These are phyloP conservation scores for Callyntrura sp. DNA, from an alignment of 2,888 invertebrate species.

Conservation along the genomic window DNA sequence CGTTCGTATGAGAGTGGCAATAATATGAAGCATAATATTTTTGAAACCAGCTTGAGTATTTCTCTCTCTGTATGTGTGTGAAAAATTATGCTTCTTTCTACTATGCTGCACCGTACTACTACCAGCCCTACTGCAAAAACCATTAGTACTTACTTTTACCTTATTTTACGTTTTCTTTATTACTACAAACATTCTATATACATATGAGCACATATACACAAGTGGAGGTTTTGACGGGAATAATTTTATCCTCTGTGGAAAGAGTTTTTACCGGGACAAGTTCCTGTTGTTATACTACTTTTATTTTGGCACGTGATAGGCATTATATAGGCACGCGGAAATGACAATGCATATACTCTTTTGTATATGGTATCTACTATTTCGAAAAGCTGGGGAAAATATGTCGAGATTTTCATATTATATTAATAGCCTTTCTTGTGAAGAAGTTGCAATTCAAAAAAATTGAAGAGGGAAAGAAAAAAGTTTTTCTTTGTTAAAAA, in stretches of 20 bases:
- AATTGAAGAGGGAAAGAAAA: slow-evolving; percentile 28
- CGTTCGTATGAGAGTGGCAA: too few species aligned
- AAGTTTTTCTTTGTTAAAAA: slow-evolving; percentile 35
- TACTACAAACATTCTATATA: background rate
- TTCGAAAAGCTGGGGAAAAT: background rate
- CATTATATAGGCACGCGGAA: slow-evolving; percentile 3
- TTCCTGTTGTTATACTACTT: background rate
- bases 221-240: slow-evolving; percentile 16
- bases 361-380: background rate
- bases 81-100: slow-evolving; percentile 62
- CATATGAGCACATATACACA: too few species aligned
- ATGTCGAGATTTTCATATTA: slow-evolving; percentile 61
- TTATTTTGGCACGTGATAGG: background rate
- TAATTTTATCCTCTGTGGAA: background rate
- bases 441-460: slow-evolving; percentile 14
- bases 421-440: slow-evolving; percentile 55
- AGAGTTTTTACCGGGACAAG: slow-evolving; percentile 19
- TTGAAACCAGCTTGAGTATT: slow-evolving; percentile 47
- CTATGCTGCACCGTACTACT: too few species aligned
- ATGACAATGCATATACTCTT: background rate
- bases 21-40: slow-evolving; percentile 62
- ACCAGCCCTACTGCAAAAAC: too few species aligned
- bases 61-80: too few species aligned
- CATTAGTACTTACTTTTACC: slow-evolving; percentile 28
- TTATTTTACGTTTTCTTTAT: background rate